Evolutionary conservation across 2,113 vertebrate genomes (phyloP).

Genomic region (Chaetorhynchus papuensis): DNA sequence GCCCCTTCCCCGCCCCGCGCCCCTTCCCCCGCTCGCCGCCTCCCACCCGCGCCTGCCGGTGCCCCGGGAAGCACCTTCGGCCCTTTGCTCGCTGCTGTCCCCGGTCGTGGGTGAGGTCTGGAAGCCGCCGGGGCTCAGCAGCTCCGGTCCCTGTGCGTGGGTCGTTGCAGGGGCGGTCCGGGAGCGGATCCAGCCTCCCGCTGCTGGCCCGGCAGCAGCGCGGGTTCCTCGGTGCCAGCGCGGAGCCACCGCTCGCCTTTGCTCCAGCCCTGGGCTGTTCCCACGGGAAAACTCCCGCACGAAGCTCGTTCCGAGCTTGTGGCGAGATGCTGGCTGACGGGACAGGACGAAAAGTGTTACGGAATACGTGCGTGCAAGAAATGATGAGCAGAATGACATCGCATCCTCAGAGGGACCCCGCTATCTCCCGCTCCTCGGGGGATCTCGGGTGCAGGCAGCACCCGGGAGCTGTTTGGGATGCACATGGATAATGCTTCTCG

Average conservation of each 20-base stretch:
- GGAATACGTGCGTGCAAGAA: rapidly evolving
- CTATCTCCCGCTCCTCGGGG: rapidly evolving
- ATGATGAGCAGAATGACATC: no score
- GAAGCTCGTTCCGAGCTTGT: neutral
- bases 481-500: rapidly evolving
- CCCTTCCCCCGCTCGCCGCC: neutral
- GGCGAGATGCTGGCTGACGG: neutral
- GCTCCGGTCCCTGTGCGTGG: neutral
- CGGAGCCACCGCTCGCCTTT: neutral
- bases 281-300: neutral
- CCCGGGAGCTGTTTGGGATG: neutral
- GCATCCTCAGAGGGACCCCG: rapidly evolving
- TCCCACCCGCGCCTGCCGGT: rapidly evolving
- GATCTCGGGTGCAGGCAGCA: rapidly evolving
- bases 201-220: neutral
- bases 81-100: neutral
- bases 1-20: neutral
- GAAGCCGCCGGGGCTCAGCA: neutral
- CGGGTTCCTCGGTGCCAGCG: neutral
- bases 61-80: neutral
- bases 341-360: rapidly evolving
- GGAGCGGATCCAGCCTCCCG: neutral
- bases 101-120: neutral
- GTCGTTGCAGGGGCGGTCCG: neutral
- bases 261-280: neutral